Percentiles rank a stretch among this genome's conserved stretches.
Conservation (phyloP, 2,113 vertebrate species). For the Anoura caudifer region DNA sequence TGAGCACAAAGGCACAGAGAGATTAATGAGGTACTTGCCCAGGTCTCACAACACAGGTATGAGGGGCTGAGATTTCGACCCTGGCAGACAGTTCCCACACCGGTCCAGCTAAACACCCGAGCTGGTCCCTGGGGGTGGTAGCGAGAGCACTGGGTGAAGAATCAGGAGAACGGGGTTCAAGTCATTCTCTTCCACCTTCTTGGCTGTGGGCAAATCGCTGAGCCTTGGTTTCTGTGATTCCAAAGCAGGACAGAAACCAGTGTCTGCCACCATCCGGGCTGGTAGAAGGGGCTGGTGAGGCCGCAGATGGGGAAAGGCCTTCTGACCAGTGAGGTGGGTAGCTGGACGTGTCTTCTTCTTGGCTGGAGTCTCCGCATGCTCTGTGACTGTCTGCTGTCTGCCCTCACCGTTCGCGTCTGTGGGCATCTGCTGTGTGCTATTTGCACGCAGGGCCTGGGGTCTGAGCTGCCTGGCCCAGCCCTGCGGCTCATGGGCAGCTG, state of each 20-base stretch:
- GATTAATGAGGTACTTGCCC: rapidly evolving
- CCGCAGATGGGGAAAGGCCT: rapidly evolving
- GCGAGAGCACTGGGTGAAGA: neutral
- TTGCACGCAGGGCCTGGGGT: neutral
- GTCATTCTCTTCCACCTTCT: neutral
- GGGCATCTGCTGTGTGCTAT: neutral
- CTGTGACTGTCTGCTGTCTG: neutral
- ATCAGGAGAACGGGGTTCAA: too few relatives aligned
- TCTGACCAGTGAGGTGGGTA: too few relatives aligned
- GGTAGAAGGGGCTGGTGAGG: neutral
- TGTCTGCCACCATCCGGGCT: neutral
- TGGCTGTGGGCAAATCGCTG: rapidly evolving
- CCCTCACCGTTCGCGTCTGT: neutral
- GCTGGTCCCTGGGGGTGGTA: neutral
- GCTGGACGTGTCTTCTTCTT: neutral
- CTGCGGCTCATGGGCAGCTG: rapidly evolving
- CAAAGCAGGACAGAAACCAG: neutral
- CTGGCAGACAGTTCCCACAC: rapidly evolving
- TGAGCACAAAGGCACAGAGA: neutral
- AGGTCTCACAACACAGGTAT: rapidly evolving
- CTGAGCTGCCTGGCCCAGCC: too few relatives aligned
- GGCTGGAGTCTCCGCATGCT: rapidly evolving
- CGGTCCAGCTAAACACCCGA: rapidly evolving
- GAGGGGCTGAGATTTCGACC: neutral
- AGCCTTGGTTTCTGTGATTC: neutral